A percentile compares a stretch with the other conserved stretches of the same genome.
Evolutionary conservation across 2,113 vertebrate genomes (phyloP).

Genomic region (Desmodus rotundus): DNA sequence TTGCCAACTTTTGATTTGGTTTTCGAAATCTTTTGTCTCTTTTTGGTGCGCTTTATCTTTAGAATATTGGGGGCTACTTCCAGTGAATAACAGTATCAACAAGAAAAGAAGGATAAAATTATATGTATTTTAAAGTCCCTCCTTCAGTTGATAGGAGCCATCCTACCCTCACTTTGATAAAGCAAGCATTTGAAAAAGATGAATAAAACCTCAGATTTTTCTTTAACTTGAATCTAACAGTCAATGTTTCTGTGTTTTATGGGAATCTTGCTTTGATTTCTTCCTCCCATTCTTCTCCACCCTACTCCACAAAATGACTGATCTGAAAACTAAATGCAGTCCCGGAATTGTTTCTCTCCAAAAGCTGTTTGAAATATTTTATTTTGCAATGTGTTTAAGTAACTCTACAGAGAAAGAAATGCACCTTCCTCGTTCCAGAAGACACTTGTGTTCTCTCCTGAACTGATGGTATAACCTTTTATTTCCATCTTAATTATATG

Average conservation of each 20-base stretch:
- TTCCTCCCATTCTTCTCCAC: not conserved
- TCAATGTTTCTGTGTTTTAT: not conserved
- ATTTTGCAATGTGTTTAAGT: not conserved
- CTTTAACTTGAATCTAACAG: not conserved
- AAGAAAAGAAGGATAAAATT: not conserved
- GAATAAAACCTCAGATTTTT: not conserved
- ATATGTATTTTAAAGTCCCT: not conserved
- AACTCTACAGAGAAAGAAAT: not conserved
- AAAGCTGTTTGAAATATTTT: not conserved
- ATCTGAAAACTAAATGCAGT: not conserved
- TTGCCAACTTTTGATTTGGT: not conserved
- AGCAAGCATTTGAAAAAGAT: not conserved
- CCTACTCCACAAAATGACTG: not conserved
- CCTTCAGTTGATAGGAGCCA: not conserved
- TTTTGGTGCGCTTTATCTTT: not conserved
- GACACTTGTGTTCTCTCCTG: not conserved
- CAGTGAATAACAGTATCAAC: not conserved
- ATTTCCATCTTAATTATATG: not conserved
- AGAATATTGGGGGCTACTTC: not conserved
- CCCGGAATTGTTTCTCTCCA: not conserved
- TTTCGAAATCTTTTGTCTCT: not conserved
- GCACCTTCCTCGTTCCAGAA: not conserved
- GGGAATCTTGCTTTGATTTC: not conserved
- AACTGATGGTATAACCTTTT: not conserved
- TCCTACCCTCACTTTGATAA: not conserved